Conservation (phyloP, 2,113 vertebrate genomes). For the Hirundichthys speculiger region DNA sequence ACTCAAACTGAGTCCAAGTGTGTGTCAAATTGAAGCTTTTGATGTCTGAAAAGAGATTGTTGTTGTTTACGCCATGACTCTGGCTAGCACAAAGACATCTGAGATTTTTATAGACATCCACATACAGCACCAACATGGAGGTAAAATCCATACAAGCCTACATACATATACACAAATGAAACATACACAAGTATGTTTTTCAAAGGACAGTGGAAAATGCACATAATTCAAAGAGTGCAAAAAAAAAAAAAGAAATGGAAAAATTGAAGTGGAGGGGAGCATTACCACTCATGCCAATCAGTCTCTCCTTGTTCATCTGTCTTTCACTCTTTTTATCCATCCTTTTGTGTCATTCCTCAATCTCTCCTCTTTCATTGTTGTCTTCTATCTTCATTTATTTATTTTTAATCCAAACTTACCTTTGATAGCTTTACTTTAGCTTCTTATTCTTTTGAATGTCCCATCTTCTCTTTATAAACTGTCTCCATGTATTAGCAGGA, state of each 20-base stretch:
- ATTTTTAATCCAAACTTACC: conserved; percentile 52
- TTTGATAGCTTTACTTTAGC: conserved; percentile 64
- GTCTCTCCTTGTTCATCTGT: conserved; percentile 32
- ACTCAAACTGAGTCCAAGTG: conserved; percentile 10
- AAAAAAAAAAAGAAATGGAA: conserved; percentile 16
- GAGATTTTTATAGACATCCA: conserved; percentile 38
- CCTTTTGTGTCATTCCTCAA: conserved; percentile 2
- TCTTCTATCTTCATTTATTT: conserved; percentile 25
- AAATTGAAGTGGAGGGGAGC: neutral
- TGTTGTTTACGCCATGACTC: conserved; percentile 69
- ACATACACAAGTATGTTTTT: neutral
- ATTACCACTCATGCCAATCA: neutral
- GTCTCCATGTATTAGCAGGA: conserved; percentile 56
- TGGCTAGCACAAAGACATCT: conserved; percentile 66
- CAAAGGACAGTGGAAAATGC: conserved; percentile 22
- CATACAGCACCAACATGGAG: conserved; percentile 34
- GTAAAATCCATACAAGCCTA: conserved; percentile 3
- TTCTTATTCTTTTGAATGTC: conserved; percentile 44
- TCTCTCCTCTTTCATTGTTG: conserved; percentile 32
- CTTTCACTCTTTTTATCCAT: conserved; percentile 15
- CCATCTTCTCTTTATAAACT: conserved; percentile 53
- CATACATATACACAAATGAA: neutral
- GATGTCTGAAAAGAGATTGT: conserved; percentile 76
- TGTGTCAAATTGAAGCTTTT: conserved; percentile 57
- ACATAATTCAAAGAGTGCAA: conserved; percentile 22